Percentiles rank a stretch among this genome's conserved stretches.
Conservation (phyloP, 2,113 vertebrate species). For the Nibea albiflora region DNA sequence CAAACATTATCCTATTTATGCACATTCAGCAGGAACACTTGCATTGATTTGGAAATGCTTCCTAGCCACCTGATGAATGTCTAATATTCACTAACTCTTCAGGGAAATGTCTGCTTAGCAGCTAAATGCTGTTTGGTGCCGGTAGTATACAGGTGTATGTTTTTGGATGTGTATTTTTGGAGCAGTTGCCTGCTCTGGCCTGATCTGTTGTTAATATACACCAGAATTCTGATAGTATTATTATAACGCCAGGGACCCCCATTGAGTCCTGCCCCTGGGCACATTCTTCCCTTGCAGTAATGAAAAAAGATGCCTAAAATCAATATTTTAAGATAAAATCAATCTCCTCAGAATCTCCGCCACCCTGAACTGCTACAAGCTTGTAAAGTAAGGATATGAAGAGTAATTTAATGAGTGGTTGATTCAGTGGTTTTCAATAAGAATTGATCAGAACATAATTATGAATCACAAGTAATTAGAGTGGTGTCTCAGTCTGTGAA, state of each 20-base stretch:
- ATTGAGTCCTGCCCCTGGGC: neutral
- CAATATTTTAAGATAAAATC: neutral
- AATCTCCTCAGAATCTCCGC: neutral
- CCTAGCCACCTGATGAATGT: neutral
- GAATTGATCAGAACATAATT: constrained; percentile 68
- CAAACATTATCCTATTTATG: neutral
- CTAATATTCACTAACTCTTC: neutral
- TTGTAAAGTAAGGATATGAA: constrained; percentile 27
- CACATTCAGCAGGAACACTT: neutral
- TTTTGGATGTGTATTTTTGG: too few species aligned
- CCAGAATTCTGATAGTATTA: too few species aligned
- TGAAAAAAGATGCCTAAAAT: too few species aligned
- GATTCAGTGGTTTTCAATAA: constrained; percentile 53
- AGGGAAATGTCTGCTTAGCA: neutral
- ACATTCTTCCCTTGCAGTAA: neutral
- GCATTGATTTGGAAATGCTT: neutral
- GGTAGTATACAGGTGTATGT: too few species aligned
- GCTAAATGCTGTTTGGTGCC: neutral
- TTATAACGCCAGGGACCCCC: neutral
- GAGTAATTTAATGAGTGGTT: constrained; percentile 54
- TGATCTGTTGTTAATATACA: too few species aligned
- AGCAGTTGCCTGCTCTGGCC: too few species aligned
- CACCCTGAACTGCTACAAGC: constrained; percentile 11
- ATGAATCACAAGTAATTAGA: constrained; percentile 58
- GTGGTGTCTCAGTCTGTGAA: constrained; percentile 38